These are phyloP conservation scores for Stomatorhinus walkeri DNA, from an alignment of 2,797 vertebrate species.

Conservation along the genomic window DNA sequence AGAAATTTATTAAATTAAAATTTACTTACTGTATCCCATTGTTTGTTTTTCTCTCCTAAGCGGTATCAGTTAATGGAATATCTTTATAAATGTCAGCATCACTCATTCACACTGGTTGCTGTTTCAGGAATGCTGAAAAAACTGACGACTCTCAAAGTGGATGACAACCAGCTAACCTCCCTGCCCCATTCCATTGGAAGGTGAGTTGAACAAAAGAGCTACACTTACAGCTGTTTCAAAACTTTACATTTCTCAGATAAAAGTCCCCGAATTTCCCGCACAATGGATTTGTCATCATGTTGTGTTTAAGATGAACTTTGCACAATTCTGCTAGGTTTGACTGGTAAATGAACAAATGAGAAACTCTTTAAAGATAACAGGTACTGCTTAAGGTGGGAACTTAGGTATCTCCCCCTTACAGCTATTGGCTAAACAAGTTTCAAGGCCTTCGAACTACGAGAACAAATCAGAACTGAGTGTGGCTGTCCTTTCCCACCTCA, in stretches of 20 bases:
- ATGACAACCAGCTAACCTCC: slow-evolving; percentile 97
- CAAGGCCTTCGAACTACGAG: slow-evolving; percentile 19
- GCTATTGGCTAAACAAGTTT: slow-evolving; percentile 18
- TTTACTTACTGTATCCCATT: neutral
- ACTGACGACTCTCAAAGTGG: slow-evolving; percentile 91
- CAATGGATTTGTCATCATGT: neutral
- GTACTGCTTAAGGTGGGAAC: slow-evolving; percentile 17
- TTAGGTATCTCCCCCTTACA: slow-evolving; percentile 8
- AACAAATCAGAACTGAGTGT: neutral
- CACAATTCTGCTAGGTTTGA: neutral
- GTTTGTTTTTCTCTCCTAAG: neutral
- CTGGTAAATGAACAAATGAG: neutral
- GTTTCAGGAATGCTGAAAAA: slow-evolving; percentile 87
- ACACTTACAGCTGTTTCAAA: slow-evolving; percentile 24
- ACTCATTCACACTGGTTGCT: neutral
- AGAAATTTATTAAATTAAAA: neutral
- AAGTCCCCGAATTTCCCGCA: slow-evolving; percentile 29
- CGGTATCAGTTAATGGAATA: neutral
- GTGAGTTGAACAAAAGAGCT: slow-evolving; percentile 60
- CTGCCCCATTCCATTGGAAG: slow-evolving; percentile 94
- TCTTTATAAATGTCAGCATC: neutral
- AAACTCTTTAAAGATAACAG: neutral
- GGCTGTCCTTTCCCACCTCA: slow-evolving; percentile 29
- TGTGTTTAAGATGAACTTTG: neutral
- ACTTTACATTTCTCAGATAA: slow-evolving; percentile 18